Evolutionary conservation across 2,888 invertebrate species (phyloP).

Genomic region (Polydrusus pterygomalis): DNA sequence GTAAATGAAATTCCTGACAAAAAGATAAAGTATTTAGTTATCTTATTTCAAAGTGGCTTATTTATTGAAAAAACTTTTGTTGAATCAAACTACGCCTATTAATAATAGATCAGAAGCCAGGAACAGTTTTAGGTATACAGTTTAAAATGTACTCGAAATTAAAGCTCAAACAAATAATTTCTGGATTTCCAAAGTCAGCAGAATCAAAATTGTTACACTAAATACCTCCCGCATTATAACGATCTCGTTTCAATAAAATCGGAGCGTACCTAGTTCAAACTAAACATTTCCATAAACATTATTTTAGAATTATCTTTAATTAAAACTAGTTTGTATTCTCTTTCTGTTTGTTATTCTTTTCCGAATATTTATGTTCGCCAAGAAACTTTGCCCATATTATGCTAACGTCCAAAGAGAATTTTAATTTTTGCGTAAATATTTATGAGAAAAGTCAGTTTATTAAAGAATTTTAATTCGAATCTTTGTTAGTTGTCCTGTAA

Average conservation of each 20-base stretch:
- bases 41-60: no score
- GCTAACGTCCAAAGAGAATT: constrained; percentile 13
- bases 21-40: no score
- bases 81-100: no score
- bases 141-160: no score
- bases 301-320: constrained; percentile 25
- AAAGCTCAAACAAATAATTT: no score
- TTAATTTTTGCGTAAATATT: constrained; percentile 22
- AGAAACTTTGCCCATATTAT: constrained; percentile 22
- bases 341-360: constrained; percentile 21
- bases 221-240: not conserved
- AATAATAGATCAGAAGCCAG: no score
- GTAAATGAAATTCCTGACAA: no score
- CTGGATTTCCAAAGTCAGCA: not conserved
- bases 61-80: no score
- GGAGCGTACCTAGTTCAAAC: not conserved
- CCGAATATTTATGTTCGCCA: constrained; percentile 18
- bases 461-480: constrained; percentile 12
- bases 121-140: no score
- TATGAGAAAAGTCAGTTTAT: constrained; percentile 11
- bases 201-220: not conserved
- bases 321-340: constrained; percentile 25
- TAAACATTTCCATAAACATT: constrained; percentile 18
- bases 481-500: constrained; percentile 4
- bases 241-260: not conserved